Percentiles rank a stretch among this genome's conserved stretches.
Conservation (phyloP, 2,888 invertebrate species). For the Rotaria macrura region DNA sequence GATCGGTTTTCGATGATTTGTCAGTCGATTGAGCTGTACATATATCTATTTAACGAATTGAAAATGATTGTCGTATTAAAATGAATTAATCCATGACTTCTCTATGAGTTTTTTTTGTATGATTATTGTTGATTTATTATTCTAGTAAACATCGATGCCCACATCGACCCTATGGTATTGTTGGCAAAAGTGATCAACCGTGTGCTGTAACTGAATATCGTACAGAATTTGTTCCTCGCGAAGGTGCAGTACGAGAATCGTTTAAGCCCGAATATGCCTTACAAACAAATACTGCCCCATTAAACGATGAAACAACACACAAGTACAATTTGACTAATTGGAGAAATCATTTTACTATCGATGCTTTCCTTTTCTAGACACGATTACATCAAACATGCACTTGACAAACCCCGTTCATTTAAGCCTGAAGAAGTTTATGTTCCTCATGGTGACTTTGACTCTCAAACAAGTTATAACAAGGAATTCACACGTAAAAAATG, state of each 20-base stretch:
- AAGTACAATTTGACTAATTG: neutral
- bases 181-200: constrained; percentile 31
- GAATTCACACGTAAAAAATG: constrained; percentile 28
- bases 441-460: constrained; percentile 45
- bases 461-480: constrained; percentile 40
- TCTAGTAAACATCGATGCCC: constrained; percentile 32
- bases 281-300: constrained; percentile 19
- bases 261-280: constrained; percentile 29
- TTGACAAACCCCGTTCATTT: constrained; percentile 39
- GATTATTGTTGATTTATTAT: neutral
- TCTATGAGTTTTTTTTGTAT: too few species aligned
- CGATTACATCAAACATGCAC: constrained; percentile 35
- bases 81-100: too few species aligned
- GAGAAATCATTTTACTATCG: too few species aligned
- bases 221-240: constrained; percentile 22
- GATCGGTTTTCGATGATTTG: too few species aligned
- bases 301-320: constrained; percentile 33
- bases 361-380: constrained; percentile 12
- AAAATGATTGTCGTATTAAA: too few species aligned
- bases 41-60: too few species aligned
- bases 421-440: constrained; percentile 41
- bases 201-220: constrained; percentile 33
- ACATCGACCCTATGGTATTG: constrained; percentile 32
- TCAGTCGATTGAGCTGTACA: too few species aligned
- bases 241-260: constrained; percentile 13